phyloP scores from a whole-genome alignment of 2,113 vertebrate species.

The Balaeniceps rex region DNA sequence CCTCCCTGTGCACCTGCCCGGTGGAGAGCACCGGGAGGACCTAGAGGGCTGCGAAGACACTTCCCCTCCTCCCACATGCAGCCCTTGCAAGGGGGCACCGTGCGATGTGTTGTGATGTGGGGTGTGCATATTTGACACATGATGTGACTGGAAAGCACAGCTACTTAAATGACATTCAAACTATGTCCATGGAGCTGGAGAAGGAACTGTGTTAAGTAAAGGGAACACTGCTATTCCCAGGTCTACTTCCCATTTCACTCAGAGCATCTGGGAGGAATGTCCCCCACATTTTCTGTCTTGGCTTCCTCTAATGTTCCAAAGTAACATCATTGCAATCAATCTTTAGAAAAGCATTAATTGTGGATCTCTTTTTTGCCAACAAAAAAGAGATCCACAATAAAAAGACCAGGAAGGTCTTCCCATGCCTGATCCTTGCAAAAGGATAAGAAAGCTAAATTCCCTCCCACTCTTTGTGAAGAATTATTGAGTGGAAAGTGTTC shows the following conservation, averaged over 20 bases:
- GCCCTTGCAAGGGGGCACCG: neutral
- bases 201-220: neutral
- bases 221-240: neutral
- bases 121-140: neutral
- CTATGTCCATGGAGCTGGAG: neutral
- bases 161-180: neutral
- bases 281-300: neutral
- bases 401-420: neutral
- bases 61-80: neutral
- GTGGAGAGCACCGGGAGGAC: neutral
- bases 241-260: neutral
- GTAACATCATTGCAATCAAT: neutral
- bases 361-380: neutral
- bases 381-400: neutral
- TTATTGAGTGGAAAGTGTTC: neutral
- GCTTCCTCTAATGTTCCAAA: neutral
- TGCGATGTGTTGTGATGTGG: neutral
- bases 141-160: neutral
- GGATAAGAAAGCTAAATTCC: neutral
- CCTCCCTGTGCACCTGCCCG: rapidly evolving
- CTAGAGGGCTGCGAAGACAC: neutral
- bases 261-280: neutral
- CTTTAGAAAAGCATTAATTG: neutral
- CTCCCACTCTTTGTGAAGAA: neutral
- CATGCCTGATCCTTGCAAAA: neutral